Evolutionary conservation across 2,797 vertebrate species (phyloP), one percentile per base, ranked within the genome.

Genomic region (Sandelia bainsii): DNA sequence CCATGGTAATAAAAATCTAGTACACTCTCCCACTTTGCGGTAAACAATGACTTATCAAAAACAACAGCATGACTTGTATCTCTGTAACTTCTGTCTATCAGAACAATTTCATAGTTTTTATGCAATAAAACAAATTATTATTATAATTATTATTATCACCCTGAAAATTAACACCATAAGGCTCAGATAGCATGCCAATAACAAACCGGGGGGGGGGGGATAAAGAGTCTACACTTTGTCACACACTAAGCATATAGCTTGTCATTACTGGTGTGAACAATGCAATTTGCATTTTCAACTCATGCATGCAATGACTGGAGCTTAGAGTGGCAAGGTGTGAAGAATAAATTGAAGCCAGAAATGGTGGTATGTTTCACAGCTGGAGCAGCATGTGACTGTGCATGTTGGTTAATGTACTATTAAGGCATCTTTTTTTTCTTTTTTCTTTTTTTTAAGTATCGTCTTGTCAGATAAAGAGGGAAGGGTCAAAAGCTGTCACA

Each of bases 191-290:
- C 88, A 90, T 88, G 87, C 88, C 23, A 19, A 66, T 67, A 85
- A 77, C 59, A 67, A 52, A 39, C 52, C 27, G 27, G 27, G 34
- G 1, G 40, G 40, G 40, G 40, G 45, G 22, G 22, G 71, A 34
- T 22, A 57, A 29, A 51, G n/a, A 32, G 25, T 85, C 52, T 58
- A 73, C 34, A 80, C 65, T 82, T 75, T 50, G 83, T 81, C 80
- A 81, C 77, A 89, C 62, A 83, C 79, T 85, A 87, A 85, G 87
- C 83, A 77, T 62, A 51, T 61, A 58, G 50, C 69, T 78, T 17
- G 86, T 91, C 89, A 90, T 87, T 85, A 77, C 87, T 83, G 63
- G 86, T 89, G 66, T 92, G 91, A 92, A 91, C 37, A 89, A 92
- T 89, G 90, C 87, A 77, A 65, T 81, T 25, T 62, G 91, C 90